Base-by-base conservation (phyloP, 30 jellyfish, hydroid and myxozoan species). In the Aurelia sp. region DNA sequence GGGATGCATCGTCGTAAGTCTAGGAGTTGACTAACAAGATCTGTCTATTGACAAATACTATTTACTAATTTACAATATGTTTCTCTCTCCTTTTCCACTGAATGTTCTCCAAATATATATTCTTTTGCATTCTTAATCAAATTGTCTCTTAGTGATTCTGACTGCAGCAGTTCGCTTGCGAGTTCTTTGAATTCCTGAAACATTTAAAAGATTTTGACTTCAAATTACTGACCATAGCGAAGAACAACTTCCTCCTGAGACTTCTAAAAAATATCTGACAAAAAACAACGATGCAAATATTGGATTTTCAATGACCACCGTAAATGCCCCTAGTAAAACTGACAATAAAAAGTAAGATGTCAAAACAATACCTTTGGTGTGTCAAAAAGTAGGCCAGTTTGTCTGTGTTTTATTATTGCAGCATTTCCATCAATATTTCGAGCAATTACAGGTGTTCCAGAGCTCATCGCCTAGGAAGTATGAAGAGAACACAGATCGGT, bases 361-460 rank as follows among this genome's bases (percentile, higher is more conserved):
- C 48, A 19, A 17, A 22, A 50, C 23, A 19, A 3, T 72, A 91
- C 97, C 96, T 77, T 23, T 22, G 97, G 96, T 1, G 90, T 6
- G 31, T 84, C 81, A 79, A 69, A 91, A 20, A 91, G 60, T 6
- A 91, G 31, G 8, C 97, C 97, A 52, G 73, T 91, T 31, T 57
- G n/a, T 41, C 85, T 40, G 60, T 91, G 96, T 18, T 66, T 17
- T 3, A 91, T 62, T 13, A 91, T 35, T 13, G 92, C 72, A 6
- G 83, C 79, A 60, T 85, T 84, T 21, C 97, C 97, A 10, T 79
- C 92, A 63, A 84, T 91, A 13, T 85, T 69, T 58, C 97, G 69
- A 1, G 93, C 97, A 78, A 91, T 23, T 40, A 84, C 96, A 13
- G 96, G 97, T 67, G 76, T 37, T 4, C 89, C 92, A 53, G 73